Base-by-base conservation (phyloP, 2,113 vertebrate species). In the Gadus macrocephalus region DNA sequence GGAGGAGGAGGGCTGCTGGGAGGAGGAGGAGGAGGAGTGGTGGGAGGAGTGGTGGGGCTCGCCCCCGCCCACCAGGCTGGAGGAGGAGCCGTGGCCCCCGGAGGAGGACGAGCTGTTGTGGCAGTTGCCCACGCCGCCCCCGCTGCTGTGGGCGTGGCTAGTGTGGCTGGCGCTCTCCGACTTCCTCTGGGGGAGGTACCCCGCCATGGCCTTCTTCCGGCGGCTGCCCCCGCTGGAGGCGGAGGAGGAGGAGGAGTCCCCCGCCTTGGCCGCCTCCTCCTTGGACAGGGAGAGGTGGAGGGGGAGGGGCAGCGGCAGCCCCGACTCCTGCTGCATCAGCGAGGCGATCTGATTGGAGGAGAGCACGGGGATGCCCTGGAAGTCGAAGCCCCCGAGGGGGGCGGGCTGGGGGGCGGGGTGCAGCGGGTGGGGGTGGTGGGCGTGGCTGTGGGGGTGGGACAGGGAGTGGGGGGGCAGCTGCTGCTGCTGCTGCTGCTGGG, bases 131-230 rank as follows among this genome's bases (percentile, higher is more conserved):
- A 49, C 42, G 12, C 42, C 42, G 5, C 42, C 42, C 2, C 42
- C 42, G 42, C 42, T 49, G 79, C 87, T 84, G 78, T 91, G 91
- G 60, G 85, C 81, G 69, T 76, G 78, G 73, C 73, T 78, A 67
- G 75, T 78, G 71, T 71, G 60, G 22, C 69, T 56, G 28, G 74
- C 81, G 28, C 75, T 83, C 12, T 93, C 92, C 0, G 89, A 42
- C 77, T 92, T 93, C 69, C 92, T 91, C 81, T 92, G 92, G 2
- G 92, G 92, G 25, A 93, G 82, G 82, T 93, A 93, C 62, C 91
- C 92, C 3, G 91, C 91, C 92, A 93, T 93, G 0, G 92, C 92
- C 62, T 93, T 93, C 80, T 93, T 93, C 9, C 92, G 87, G 82
- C 92, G 86, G 87, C 92, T 92, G 0, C 91, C 91, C 8, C 92